phyloP scores from a whole-genome alignment of 1,140 invertebrate genomes.

The Apis laboriosa region DNA sequence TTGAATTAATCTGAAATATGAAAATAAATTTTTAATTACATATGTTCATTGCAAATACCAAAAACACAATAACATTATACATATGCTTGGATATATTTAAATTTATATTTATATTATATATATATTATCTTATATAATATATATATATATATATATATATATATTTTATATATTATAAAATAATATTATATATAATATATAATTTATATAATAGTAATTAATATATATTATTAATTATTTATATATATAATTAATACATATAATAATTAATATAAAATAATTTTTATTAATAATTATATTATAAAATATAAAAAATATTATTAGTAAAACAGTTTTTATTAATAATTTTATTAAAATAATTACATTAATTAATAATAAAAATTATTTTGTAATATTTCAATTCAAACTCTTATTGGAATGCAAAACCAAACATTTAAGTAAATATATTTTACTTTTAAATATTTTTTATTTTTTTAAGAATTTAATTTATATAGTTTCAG shows the following conservation, averaged over 20 bases:
- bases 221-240: too few species aligned
- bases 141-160: too few species aligned
- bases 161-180: not conserved
- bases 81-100: too few species aligned
- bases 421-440: too few species aligned
- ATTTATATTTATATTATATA: not conserved
- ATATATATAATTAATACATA: too few species aligned
- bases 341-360: too few species aligned
- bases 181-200: not conserved
- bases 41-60: conserved; percentile 37
- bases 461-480: not conserved
- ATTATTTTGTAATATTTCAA: not conserved
- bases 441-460: not conserved
- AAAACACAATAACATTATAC: conserved; percentile 2
- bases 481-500: not conserved
- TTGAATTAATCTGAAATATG: not conserved
- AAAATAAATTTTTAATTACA: conserved; percentile 15
- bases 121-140: not conserved
- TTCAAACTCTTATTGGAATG: not conserved
- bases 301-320: too few species aligned
- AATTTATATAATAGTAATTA: not conserved
- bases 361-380: too few species aligned
- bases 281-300: too few species aligned
- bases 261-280: not conserved
- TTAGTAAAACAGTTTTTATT: too few species aligned